Percentiles rank a stretch among this genome's conserved stretches.
These are phyloP conservation scores for Rhea americana DNA, from an alignment of 2,113 vertebrate species.

Conservation along the genomic window DNA sequence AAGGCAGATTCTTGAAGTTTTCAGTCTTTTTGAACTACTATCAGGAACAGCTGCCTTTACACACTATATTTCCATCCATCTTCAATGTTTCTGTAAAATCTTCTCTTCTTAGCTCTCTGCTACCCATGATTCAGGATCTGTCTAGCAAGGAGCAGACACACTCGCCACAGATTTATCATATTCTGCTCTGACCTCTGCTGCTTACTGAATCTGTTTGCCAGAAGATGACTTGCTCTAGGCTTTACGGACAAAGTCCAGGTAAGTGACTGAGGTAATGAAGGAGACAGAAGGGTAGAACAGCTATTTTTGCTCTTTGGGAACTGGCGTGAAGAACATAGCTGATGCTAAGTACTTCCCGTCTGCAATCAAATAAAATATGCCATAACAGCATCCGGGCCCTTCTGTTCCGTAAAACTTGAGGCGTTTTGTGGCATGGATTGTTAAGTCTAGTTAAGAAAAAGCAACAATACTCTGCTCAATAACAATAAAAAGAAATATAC, in stretches of 20 bases:
- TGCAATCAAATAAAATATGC: not conserved
- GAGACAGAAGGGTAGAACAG: not conserved
- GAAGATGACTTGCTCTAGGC: not conserved
- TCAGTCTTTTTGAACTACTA: rapidly evolving
- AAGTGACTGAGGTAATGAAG: not conserved
- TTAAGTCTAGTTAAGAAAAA: not conserved
- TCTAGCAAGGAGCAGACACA: not conserved
- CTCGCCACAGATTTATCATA: not conserved
- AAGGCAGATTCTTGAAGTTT: not conserved
- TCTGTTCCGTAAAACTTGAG: not conserved
- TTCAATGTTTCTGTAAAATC: not conserved
- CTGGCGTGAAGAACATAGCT: not conserved
- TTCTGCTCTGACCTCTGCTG: not conserved
- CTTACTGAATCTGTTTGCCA: not conserved
- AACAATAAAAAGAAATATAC: not conserved
- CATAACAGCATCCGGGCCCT: not conserved
- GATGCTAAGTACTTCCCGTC: not conserved
- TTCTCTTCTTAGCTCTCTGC: not conserved
- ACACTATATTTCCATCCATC: not conserved
- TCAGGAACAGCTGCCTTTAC: not conserved
- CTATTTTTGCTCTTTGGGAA: not conserved
- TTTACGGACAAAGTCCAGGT: not conserved
- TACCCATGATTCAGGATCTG: not conserved
- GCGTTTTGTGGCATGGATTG: not conserved
- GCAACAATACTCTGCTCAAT: not conserved